A percentile compares a stretch with the other conserved stretches of the same genome.
These are phyloP conservation scores for Callaeas wilsoni DNA, from an alignment of 2,113 vertebrate genomes.

Conservation along the genomic window DNA sequence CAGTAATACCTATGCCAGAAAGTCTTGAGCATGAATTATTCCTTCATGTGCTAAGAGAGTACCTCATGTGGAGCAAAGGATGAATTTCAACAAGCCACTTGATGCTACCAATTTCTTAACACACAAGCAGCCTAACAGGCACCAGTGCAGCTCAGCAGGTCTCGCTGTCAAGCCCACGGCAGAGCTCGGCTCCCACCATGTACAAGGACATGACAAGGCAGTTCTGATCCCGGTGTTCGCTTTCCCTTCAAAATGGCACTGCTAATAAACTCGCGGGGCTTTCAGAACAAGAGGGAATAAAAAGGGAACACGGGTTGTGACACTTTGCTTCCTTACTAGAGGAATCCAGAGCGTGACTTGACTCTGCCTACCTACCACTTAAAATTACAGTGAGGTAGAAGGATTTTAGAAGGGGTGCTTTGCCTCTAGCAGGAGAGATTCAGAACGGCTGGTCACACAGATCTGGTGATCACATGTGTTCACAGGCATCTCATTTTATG, in stretches of 20 bases:
- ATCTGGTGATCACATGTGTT: neutral
- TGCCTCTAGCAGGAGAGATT: neutral
- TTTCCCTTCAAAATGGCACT: neutral
- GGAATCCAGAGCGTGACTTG: neutral
- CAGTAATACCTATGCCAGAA: neutral
- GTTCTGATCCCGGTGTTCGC: neutral
- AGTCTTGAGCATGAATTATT: neutral
- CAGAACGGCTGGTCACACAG: neutral
- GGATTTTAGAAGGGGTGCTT: neutral
- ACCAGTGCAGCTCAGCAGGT: neutral
- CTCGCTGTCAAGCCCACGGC: neutral
- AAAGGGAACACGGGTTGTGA: neutral
- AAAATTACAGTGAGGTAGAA: neutral
- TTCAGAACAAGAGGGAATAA: neutral
- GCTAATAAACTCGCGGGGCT: neutral
- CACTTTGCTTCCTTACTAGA: neutral
- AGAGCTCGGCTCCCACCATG: neutral
- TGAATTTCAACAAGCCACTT: slow-evolving; percentile 15
- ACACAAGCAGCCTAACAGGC: neutral
- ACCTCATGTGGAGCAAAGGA: neutral
- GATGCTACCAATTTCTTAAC: neutral
- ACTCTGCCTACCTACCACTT: neutral
- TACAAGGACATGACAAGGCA: neutral
- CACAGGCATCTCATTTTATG: neutral
- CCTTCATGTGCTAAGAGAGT: neutral